A percentile compares a stretch with the other conserved stretches of the same genome.
These are phyloP conservation scores for Anthrax anthrax DNA, from an alignment of 2,888 invertebrate species.

Conservation along the genomic window DNA sequence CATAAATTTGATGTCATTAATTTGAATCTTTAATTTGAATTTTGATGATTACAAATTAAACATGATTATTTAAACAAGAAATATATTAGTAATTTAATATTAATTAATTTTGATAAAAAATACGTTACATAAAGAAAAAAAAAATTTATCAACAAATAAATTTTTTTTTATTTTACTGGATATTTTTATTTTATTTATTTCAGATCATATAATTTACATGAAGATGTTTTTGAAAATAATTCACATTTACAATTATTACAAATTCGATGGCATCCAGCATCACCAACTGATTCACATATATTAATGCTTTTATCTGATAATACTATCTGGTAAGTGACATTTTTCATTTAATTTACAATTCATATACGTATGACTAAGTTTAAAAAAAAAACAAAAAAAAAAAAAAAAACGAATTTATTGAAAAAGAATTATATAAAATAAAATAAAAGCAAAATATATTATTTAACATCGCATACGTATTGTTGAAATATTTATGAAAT, in stretches of 20 bases:
- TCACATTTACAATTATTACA: conserved; percentile 56
- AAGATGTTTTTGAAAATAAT: conserved; percentile 52
- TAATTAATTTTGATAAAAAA: too few relatives aligned
- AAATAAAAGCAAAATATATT: too few relatives aligned
- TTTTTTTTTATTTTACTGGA: too few relatives aligned
- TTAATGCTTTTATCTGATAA: conserved; percentile 75
- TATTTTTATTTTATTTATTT: conserved; percentile 19
- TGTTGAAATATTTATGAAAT: too few relatives aligned
- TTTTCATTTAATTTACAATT: not conserved
- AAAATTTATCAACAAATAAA: too few relatives aligned
- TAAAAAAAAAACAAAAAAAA: not conserved
- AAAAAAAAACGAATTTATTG: too few relatives aligned
- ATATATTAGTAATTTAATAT: too few relatives aligned
- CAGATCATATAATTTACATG: conserved; percentile 62
- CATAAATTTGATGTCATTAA: conserved; percentile 12
- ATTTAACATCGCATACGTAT: too few relatives aligned
- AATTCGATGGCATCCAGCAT: conserved; percentile 77
- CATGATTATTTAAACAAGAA: too few relatives aligned
- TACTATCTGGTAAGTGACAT: conserved; percentile 50
- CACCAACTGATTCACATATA: conserved; percentile 57
- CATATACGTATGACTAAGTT: too few relatives aligned
- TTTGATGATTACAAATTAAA: conserved; percentile 6
- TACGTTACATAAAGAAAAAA: too few relatives aligned
- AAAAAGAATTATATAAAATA: too few relatives aligned
- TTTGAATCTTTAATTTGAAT: conserved; percentile 12